A percentile compares a stretch with the other conserved stretches of the same genome.
Conservation (phyloP, 2,113 vertebrate genomes). For the Entosphenus tridentatus region DNA sequence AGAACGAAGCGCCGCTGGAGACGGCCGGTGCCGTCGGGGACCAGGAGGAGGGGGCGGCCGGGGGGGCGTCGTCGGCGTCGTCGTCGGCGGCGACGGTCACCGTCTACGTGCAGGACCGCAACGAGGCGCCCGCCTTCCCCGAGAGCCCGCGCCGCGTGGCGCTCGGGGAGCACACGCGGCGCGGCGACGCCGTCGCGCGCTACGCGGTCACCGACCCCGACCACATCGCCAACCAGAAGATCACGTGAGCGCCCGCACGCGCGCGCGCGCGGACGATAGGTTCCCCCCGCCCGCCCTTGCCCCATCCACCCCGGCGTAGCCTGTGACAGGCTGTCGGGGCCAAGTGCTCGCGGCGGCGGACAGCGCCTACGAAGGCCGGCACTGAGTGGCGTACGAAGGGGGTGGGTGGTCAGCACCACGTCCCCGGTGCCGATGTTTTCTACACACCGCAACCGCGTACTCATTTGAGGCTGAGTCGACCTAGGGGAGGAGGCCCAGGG, state of each 20-base stretch:
- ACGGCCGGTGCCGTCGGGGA: slow-evolving; percentile 15
- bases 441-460: no score
- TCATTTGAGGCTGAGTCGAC: no score
- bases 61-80: no score
- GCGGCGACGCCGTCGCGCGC: slow-evolving; percentile 33
- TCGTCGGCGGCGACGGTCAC: slow-evolving; percentile 15
- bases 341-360: no score
- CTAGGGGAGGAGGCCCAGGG: no score
- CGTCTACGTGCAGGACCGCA: slow-evolving; percentile 40
- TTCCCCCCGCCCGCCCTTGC: neutral
- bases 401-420: no score
- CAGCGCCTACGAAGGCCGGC: no score
- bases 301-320: neutral
- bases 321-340: no score
- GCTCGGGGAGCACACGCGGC: slow-evolving; percentile 34
- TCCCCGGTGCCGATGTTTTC: no score
- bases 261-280: neutral
- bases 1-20: slow-evolving; percentile 36
- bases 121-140: slow-evolving; percentile 48
- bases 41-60: no score
- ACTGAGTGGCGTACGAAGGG: no score
- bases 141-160: slow-evolving; percentile 39
- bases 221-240: slow-evolving; percentile 18
- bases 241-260: slow-evolving; percentile 23
- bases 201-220: slow-evolving; percentile 55